These are phyloP conservation scores for Drosophila kepulauana DNA, from an alignment of 1,140 invertebrate species.

Conservation along the genomic window DNA sequence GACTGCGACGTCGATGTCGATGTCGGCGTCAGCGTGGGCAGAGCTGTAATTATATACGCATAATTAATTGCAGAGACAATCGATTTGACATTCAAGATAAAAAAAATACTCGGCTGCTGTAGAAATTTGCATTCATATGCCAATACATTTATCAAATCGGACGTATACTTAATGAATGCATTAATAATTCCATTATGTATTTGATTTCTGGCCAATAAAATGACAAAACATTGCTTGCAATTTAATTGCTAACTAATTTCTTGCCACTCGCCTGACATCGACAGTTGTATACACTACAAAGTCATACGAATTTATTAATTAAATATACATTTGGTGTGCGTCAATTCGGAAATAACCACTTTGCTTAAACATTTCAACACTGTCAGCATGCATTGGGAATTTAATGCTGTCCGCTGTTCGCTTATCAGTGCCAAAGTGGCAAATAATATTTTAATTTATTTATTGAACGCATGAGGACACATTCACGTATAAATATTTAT, in stretches of 20 bases:
- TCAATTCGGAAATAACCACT: slow-evolving; percentile 30
- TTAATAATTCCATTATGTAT: slow-evolving; percentile 39
- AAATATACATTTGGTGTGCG: slow-evolving; percentile 14
- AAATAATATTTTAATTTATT: slow-evolving; percentile 81
- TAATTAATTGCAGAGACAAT: slow-evolving; percentile 84
- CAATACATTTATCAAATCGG: slow-evolving; percentile 67
- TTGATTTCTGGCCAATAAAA: slow-evolving; percentile 40
- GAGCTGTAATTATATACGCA: slow-evolving; percentile 78
- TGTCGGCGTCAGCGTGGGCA: slow-evolving; percentile 68
- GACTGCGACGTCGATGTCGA: slow-evolving; percentile 25
- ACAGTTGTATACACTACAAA: slow-evolving; percentile 9
- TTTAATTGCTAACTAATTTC: slow-evolving; percentile 77
- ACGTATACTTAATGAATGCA: slow-evolving; percentile 55
- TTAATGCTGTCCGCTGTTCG: neutral
- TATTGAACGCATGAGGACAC: slow-evolving; percentile 60
- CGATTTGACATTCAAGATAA: slow-evolving; percentile 83
- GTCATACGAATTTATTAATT: neutral
- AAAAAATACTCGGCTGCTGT: slow-evolving; percentile 55
- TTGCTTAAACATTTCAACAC: slow-evolving; percentile 27
- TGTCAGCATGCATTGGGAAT: slow-evolving; percentile 15
- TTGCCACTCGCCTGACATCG: slow-evolving; percentile 18
- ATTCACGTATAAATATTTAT: slow-evolving; percentile 14
- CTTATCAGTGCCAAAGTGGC: slow-evolving; percentile 68
- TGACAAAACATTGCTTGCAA: slow-evolving; percentile 43
- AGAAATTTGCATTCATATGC: slow-evolving; percentile 60